A percentile compares a stretch with the other conserved stretches of the same genome.
These are phyloP conservation scores for Pogonocichla stellata DNA, from an alignment of 2,113 vertebrate species.

Conservation along the genomic window DNA sequence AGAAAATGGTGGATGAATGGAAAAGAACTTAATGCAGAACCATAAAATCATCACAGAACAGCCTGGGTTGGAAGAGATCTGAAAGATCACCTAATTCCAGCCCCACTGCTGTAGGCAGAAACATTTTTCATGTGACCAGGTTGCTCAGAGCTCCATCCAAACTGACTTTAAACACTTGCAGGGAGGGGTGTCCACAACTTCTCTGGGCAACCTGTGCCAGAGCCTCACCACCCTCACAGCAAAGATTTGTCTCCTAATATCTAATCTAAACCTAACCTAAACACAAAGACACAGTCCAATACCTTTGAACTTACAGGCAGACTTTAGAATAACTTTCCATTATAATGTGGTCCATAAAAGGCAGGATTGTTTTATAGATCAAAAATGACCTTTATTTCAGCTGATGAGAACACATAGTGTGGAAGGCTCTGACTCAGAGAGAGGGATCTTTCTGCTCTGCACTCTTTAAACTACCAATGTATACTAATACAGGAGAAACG, in stretches of 20 bases:
- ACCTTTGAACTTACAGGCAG: conserved; percentile 11
- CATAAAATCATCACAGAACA: not conserved
- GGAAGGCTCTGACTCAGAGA: not conserved
- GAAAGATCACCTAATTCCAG: not conserved
- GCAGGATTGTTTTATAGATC: not conserved
- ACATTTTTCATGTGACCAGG: not conserved
- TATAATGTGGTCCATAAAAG: not conserved
- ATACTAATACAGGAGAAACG: not conserved
- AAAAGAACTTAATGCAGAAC: not conserved
- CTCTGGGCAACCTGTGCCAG: not conserved
- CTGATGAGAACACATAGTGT: not conserved
- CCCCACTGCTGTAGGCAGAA: not conserved
- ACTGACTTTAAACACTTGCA: not conserved
- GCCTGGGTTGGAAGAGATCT: not conserved
- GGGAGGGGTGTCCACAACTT: not conserved
- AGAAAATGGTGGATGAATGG: not conserved
- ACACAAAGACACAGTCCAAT: not conserved
- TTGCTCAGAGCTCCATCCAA: not conserved
- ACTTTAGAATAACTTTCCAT: not conserved
- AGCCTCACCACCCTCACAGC: not conserved
- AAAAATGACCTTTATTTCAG: not conserved
- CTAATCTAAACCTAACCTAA: not conserved
- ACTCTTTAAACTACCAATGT: not conserved
- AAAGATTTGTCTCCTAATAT: not conserved
- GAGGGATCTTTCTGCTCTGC: not conserved